Percentiles rank a stretch among this genome's conserved stretches.
These are phyloP conservation scores for Nycticebus coucang DNA, from an alignment of 2,113 vertebrate species.

Conservation along the genomic window DNA sequence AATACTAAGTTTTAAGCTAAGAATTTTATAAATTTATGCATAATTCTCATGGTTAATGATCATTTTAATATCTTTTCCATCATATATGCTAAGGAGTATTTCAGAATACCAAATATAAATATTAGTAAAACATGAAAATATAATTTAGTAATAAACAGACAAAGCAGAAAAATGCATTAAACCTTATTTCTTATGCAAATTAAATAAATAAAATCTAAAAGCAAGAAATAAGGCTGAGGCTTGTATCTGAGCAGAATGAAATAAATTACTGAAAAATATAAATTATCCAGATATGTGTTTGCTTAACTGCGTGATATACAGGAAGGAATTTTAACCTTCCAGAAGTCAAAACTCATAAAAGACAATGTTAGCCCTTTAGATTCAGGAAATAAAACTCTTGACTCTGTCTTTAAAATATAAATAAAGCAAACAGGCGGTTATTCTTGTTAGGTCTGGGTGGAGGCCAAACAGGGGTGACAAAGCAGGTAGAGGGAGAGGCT, in stretches of 20 bases:
- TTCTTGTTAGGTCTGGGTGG: no score
- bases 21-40: background rate
- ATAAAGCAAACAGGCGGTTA: background rate
- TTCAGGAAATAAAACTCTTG: constrained; percentile 3
- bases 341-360: background rate
- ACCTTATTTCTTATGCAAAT: constrained; percentile 37
- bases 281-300: constrained; percentile 9
- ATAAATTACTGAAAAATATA: constrained; percentile 8
- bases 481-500: no score
- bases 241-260: background rate
- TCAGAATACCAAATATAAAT: background rate
- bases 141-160: constrained; percentile 18
- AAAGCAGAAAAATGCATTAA: constrained; percentile 8
- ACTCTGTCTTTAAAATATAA: background rate
- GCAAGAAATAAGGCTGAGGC: background rate
- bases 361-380: background rate
- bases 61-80: background rate
- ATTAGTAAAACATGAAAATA: background rate
- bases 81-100: background rate
- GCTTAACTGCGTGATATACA: background rate
- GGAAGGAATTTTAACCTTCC: background rate
- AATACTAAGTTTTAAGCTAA: background rate
- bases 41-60: background rate
- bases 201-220: constrained; percentile 3
- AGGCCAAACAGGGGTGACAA: no score